Evolutionary conservation across 2,113 vertebrate genomes (phyloP).

Genomic region (Lasiurus borealis): DNA sequence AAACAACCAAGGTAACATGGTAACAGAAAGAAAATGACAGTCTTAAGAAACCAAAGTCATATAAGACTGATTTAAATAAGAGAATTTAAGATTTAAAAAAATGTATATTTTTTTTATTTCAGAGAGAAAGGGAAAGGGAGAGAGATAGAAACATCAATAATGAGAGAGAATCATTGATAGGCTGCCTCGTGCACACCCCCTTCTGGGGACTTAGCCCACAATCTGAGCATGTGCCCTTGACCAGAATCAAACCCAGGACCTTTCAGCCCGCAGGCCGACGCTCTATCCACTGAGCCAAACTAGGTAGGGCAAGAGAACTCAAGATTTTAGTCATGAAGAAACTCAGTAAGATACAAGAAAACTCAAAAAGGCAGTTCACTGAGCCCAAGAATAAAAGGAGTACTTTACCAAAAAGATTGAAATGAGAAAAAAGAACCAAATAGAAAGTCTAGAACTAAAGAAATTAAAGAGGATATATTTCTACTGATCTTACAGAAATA

Average conservation of each 20-base stretch:
- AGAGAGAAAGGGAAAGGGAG: no score
- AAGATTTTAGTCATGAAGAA: neutral
- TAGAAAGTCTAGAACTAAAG: neutral
- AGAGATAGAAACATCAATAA: no score
- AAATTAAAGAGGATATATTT: neutral
- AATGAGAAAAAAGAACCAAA: neutral
- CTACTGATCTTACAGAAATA: neutral
- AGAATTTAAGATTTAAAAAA: neutral
- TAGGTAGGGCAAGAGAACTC: neutral
- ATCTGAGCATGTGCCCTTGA: no score
- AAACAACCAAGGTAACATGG: neutral
- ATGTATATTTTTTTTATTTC: no score
- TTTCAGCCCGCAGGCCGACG: no score
- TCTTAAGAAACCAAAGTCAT: neutral
- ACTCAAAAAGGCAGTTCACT: neutral
- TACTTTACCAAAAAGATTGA: neutral
- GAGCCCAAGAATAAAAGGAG: neutral
- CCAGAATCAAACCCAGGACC: no score
- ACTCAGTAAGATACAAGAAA: neutral
- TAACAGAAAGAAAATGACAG: neutral
- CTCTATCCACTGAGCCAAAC: no score
- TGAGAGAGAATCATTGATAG: no score
- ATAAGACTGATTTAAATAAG: neutral
- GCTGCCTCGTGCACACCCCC: no score
- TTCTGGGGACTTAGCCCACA: no score